phyloP scores from a whole-genome alignment of 2,888 invertebrate genomes.

The Theretra japonica region DNA sequence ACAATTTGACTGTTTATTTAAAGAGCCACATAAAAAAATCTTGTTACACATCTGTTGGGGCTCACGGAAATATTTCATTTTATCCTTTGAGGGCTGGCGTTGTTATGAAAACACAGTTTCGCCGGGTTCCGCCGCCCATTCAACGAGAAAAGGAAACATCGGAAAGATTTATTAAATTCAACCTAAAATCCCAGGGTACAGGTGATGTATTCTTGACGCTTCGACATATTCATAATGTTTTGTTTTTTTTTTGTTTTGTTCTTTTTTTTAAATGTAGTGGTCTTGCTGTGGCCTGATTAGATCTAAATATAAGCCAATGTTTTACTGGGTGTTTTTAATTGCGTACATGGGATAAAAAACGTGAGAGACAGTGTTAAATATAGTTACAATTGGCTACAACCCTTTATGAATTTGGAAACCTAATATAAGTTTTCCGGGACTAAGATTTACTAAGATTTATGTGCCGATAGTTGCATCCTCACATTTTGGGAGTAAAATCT shows the following conservation, averaged over 20 bases:
- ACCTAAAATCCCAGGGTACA: constrained; percentile 44
- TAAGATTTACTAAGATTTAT: too few species aligned
- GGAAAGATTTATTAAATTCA: constrained; percentile 70
- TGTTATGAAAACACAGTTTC: constrained; percentile 55
- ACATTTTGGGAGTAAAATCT: too few species aligned
- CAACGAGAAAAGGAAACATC: constrained; percentile 59
- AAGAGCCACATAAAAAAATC: constrained; percentile 30
- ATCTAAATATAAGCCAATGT: too few species aligned
- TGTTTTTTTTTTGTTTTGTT: neutral
- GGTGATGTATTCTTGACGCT: neutral
- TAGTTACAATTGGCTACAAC: too few species aligned
- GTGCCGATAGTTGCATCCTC: too few species aligned
- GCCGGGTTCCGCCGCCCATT: constrained; percentile 54
- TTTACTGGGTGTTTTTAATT: too few species aligned
- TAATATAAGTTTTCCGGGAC: too few species aligned
- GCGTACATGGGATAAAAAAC: too few species aligned
- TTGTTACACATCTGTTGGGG: constrained; percentile 33
- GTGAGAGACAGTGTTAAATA: too few species aligned
- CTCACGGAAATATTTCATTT: constrained; percentile 59
- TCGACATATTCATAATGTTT: neutral
- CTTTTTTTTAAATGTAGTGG: too few species aligned
- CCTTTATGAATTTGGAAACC: too few species aligned
- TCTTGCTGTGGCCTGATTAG: too few species aligned
- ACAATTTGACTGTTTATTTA: constrained; percentile 31
- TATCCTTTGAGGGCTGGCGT: constrained; percentile 54